These are phyloP conservation scores for Parotocinclus haroldoi DNA, from an alignment of 2,797 vertebrate species.

Conservation along the genomic window DNA sequence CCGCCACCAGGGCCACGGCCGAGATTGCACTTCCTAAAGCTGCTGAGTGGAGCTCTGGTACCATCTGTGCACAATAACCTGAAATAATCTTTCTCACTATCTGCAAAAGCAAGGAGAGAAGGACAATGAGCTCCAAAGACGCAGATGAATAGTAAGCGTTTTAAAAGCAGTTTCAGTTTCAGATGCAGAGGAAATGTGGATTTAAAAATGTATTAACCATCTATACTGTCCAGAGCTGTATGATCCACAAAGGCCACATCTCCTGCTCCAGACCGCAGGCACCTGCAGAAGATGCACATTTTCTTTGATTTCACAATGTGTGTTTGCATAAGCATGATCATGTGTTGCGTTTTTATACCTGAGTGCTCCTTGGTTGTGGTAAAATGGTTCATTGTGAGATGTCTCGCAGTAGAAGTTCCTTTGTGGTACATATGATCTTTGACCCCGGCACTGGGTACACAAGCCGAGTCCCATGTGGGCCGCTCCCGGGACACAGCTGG, in stretches of 20 bases:
- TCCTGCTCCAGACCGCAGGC: conserved; percentile 76
- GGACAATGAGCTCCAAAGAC: background rate
- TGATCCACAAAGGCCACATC: conserved; percentile 90
- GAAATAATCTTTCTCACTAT: conserved; percentile 66
- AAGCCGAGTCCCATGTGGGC: conserved; percentile 69
- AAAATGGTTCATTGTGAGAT: conserved; percentile 82
- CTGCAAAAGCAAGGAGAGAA: conserved; percentile 61
- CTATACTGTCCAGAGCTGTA: conserved; percentile 69
- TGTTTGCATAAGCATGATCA: background rate
- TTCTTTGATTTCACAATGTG: background rate
- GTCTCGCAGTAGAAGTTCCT: conserved; percentile 85
- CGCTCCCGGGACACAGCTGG: conserved; percentile 84
- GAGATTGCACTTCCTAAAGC: conserved; percentile 77
- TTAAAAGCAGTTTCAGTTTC: background rate
- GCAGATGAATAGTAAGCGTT: background rate
- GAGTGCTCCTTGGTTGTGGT: conserved; percentile 83
- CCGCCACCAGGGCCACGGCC: conserved; percentile 80
- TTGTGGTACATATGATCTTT: conserved; percentile 80
- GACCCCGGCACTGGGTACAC: conserved; percentile 80
- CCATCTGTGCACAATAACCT: conserved; percentile 81
- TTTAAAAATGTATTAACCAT: conserved; percentile 75
- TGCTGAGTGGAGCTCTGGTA: conserved; percentile 70
- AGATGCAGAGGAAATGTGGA: background rate
- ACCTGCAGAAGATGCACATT: conserved; percentile 63
- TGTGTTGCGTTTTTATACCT: conserved; percentile 62